A percentile compares a stretch with the other conserved stretches of the same genome.
These are phyloP conservation scores for Daktulosphaira vitifoliae DNA, from an alignment of 1,140 invertebrate genomes.

Conservation along the genomic window DNA sequence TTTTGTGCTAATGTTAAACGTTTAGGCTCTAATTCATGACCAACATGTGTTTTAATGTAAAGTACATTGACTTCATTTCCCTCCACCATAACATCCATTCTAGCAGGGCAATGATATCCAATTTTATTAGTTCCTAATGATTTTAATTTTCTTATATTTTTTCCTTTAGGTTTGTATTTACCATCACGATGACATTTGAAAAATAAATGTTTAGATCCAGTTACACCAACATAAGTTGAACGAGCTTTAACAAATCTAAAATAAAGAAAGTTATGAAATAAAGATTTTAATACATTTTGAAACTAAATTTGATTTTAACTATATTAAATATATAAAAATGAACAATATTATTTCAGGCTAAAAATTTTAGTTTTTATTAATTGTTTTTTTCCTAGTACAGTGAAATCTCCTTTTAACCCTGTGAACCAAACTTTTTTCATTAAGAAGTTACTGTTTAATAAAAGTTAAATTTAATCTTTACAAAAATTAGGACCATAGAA, in stretches of 20 bases:
- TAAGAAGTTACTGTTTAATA: too few relatives aligned
- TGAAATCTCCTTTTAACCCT: too few relatives aligned
- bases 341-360: too few relatives aligned
- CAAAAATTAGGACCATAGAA: too few relatives aligned
- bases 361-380: too few relatives aligned
- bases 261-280: too few relatives aligned
- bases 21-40: conserved; percentile 28
- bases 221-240: conserved; percentile 17
- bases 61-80: conserved; percentile 22
- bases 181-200: conserved; percentile 30
- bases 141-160: conserved; percentile 29
- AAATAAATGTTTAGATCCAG: conserved; percentile 28
- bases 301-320: too few relatives aligned
- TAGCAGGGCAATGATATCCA: conserved; percentile 24
- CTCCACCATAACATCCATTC: conserved; percentile 25
- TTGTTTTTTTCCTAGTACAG: too few relatives aligned
- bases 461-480: too few relatives aligned
- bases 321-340: too few relatives aligned
- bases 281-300: too few relatives aligned
- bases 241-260: conserved; percentile 27
- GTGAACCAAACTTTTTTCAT: too few relatives aligned
- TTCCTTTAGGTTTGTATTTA: conserved; percentile 28
- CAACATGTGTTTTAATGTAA: conserved; percentile 28
- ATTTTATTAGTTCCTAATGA: conserved; percentile 22
- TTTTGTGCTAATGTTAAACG: conserved; percentile 8